Base-by-base conservation (phyloP, 2,797 vertebrate genomes). In the Crenichthys baileyi region DNA sequence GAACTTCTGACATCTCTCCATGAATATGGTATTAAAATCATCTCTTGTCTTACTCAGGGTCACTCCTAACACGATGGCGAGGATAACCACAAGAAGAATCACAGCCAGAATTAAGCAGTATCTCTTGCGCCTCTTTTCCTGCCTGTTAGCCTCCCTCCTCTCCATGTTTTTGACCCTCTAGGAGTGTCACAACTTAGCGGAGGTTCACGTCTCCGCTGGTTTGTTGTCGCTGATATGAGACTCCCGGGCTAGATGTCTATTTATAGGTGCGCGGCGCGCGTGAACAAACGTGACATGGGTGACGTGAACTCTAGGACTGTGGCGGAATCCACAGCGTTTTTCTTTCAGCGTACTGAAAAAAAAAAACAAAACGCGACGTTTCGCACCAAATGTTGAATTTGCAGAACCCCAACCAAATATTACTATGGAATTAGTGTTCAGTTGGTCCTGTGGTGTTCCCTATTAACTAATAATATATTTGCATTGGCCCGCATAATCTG, bases 141-240 rank as follows among this genome's bases (percentile, higher is more conserved):
- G 18, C 0, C 0, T 0, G 4, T 3, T 3, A 0, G 0, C 0
- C 36, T 20, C 70, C 2, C 16, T 74, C 0, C 1, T 1, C 3
- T 85, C 90, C 93, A 94, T 92, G 5, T 24, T 39, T 65, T 65
- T 12, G 11, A 65, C 18, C 63, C 61, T 5, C 18, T 39, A 18
- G 31, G 31, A 65, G 20, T 36, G 31, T 31, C 29, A 65, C 63
- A 39, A 5, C 4, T 12, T 4, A 11, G 16, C 46, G 16, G 7
- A 71, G 3, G 7, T 3, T 71, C 15, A 20, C 15, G 11, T 50
- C 15, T n/a, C n/a, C 1, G 16, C n/a, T 26, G 15, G 70, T 48
- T 48, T 70, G 44, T 70, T 48, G 26, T 39, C 67, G 22, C 18
- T 36, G 31, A 7, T 0, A 5, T 0, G 7, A 0, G 26, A 29